Base-by-base conservation (phyloP, 2,113 vertebrate genomes). In the Myotis lucifugus region DNA sequence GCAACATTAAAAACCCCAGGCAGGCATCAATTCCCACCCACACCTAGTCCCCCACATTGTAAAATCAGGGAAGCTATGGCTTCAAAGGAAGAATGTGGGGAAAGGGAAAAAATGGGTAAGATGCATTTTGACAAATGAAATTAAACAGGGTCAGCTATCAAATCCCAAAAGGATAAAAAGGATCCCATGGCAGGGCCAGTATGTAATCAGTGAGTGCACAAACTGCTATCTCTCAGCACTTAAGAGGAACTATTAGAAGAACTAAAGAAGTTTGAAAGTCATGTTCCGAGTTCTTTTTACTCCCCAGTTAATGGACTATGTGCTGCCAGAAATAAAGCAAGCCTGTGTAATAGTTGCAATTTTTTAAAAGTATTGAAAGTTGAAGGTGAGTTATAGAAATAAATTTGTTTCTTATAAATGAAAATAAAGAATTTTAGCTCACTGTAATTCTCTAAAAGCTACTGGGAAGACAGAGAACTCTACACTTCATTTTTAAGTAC, bases 21-120 rank as follows among this genome's bases (percentile, higher is more conserved):
- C 93, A 96, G 81, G 72, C 95, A 97, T 97, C 85, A 85, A 29
- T 61, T 97, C 92, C 91, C 93, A 96, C 66, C 56, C 23, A 83
- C 72, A 32, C 14, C 19, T 78, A 93, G 56, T 15, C 74, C 87
- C 76, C 95, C 96, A 81, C 52, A 97, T 5, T 14, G 59, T 78
- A 95, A 92, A 94, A 93, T 93, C 85, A 56, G 7, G 46, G 59
- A 97, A 86, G 76, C 93, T 78, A 82, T 82, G 61, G 50, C 78
- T 97, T 84, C 70, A 88, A 93, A 97, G 50, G n/a, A 94, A 97
- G 19, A 77, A 91, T 34, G 21, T 83, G 32, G 50, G 19, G 42
- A 54, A 64, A 91, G 10, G 73, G 25, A 52, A 11, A 92, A 76
- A 76, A 69, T 25, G 13, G 23, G 3, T 86, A 89, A 89, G 21